A percentile compares a stretch with the other conserved stretches of the same genome.
Conservation (phyloP, 2,113 vertebrate genomes). For the Grus americana region DNA sequence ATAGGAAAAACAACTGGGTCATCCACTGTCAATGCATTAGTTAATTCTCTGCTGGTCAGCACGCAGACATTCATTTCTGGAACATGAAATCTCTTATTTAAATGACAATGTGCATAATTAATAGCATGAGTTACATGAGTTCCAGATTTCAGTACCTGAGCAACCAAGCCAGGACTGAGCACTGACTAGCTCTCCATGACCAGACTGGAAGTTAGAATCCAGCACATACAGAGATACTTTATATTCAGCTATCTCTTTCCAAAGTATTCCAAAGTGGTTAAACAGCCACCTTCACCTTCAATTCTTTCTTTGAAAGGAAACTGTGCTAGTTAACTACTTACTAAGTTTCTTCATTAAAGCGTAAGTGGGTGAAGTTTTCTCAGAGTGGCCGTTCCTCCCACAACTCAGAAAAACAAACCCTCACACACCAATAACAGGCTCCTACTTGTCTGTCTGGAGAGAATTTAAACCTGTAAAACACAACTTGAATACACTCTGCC, state of each 20-base stretch:
- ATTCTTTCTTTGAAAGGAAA: neutral
- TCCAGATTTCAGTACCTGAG: neutral
- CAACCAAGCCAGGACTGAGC: neutral
- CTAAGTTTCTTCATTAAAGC: neutral
- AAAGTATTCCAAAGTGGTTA: neutral
- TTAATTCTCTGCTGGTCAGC: neutral
- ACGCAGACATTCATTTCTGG: neutral
- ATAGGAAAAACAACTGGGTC: neutral
- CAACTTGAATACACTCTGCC: neutral
- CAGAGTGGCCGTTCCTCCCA: neutral
- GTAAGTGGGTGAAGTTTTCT: neutral
- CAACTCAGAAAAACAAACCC: neutral
- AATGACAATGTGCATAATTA: neutral
- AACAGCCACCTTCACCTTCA: neutral
- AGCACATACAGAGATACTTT: neutral
- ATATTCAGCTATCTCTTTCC: neutral
- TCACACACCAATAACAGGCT: fast-evolving
- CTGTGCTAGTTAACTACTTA: neutral
- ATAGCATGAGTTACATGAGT: neutral
- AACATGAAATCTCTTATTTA: neutral
- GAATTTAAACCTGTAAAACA: neutral
- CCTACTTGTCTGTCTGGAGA: neutral
- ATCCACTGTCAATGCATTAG: neutral
- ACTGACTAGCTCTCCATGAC: neutral
- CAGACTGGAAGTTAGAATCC: neutral